These are phyloP conservation scores for Heliconius hermathena DNA, from an alignment of 1,140 invertebrate species.

Conservation along the genomic window DNA sequence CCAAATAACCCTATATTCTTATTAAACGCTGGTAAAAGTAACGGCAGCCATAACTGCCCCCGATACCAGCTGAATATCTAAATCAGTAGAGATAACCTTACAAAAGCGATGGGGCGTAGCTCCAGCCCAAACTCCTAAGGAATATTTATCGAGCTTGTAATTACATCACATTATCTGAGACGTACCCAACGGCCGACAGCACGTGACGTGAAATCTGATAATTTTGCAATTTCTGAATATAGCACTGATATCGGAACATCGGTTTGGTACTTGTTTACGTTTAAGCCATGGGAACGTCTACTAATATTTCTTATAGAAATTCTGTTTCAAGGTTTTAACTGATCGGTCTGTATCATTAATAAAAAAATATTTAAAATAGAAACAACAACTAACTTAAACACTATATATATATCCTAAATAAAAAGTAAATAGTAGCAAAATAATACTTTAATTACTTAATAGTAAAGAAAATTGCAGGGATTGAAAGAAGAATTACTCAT, in stretches of 20 bases:
- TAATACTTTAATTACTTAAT: no score
- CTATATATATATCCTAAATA: no score
- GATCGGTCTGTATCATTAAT: no score
- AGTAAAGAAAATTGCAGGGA: no score
- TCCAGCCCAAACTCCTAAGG: slow-evolving; percentile 14
- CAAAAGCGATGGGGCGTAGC: slow-evolving; percentile 23
- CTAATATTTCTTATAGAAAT: no score
- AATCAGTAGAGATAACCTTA: slow-evolving; percentile 21
- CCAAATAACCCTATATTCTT: not conserved
- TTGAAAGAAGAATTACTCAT: no score
- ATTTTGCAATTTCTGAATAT: slow-evolving; percentile 39
- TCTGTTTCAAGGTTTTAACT: no score
- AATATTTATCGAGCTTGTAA: slow-evolving; percentile 39
- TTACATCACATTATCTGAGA: slow-evolving; percentile 40
- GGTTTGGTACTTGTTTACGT: not conserved
- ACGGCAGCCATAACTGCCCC: not conserved
- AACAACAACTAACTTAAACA: no score
- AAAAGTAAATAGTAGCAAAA: no score
- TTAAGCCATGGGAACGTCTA: not conserved
- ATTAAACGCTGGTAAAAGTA: not conserved
- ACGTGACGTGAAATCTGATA: slow-evolving; percentile 43
- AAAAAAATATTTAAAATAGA: no score
- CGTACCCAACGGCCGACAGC: slow-evolving; percentile 21
- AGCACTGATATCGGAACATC: slow-evolving; percentile 19
- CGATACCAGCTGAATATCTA: slow-evolving; percentile 10